Conservation (phyloP, 2,113 vertebrate species). For the Marmota monax region DNA sequence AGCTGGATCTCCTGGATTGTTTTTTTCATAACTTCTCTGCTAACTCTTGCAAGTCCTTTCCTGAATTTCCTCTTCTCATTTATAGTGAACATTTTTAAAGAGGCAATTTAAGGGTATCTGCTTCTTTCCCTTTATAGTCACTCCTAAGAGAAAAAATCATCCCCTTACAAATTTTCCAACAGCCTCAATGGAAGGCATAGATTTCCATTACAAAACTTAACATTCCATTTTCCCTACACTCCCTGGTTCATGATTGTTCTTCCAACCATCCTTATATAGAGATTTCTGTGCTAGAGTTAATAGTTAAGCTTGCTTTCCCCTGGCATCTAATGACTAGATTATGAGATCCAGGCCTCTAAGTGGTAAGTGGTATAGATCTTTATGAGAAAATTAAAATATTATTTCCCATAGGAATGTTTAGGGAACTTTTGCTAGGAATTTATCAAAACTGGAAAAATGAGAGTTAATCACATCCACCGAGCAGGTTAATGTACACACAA, state of each 20-base stretch:
- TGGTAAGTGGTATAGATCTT: not conserved
- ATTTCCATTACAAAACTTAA: not conserved
- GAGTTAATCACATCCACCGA: not conserved
- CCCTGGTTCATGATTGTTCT: not conserved
- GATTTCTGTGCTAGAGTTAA: not conserved
- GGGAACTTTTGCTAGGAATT: not conserved
- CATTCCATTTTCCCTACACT: not conserved
- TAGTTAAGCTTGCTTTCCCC: not conserved
- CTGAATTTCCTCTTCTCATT: constrained; percentile 46
- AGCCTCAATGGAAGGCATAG: not conserved
- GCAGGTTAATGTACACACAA: not conserved
- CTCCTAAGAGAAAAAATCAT: not conserved
- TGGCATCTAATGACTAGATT: not conserved
- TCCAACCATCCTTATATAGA: not conserved
- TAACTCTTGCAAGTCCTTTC: not conserved
- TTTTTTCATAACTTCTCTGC: constrained; percentile 10
- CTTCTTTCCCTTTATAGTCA: not conserved
- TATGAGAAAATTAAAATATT: constrained; percentile 5
- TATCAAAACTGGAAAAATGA: constrained; percentile 30
- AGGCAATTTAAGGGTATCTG: not conserved
- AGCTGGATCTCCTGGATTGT: not conserved
- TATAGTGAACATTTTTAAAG: constrained; percentile 47
- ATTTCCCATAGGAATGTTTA: not conserved
- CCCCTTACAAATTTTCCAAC: not conserved
- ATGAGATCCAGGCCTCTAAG: not conserved